Evolutionary conservation across 2,888 invertebrate species (phyloP).

Genomic region (Eupithecia tripunctaria): DNA sequence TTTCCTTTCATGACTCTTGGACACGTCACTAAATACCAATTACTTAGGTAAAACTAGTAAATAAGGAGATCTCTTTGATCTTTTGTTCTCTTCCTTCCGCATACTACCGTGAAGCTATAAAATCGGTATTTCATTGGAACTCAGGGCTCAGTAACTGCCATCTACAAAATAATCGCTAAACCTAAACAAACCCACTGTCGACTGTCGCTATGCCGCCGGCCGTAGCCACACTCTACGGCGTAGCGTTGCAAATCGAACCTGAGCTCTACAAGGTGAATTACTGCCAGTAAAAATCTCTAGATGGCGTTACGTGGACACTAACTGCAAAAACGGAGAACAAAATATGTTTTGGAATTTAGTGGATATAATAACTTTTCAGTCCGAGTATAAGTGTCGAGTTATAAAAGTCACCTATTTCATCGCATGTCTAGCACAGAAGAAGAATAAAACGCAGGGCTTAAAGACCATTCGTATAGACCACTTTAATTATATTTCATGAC

Average conservation of each 20-base stretch:
- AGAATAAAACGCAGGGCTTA: neutral
- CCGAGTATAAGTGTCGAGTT: neutral
- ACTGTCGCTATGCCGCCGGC: neutral
- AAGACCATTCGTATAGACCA: neutral
- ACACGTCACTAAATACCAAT: too few species aligned
- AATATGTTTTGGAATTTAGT: neutral
- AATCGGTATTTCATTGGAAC: neutral
- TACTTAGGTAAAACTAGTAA: too few species aligned
- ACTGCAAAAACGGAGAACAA: neutral
- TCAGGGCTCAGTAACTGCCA: neutral
- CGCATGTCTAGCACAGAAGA: neutral
- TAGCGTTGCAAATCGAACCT: neutral
- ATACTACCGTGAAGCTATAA: too few species aligned
- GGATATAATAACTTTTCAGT: neutral
- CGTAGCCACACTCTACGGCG: neutral
- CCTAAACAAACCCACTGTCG: neutral
- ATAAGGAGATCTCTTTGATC: too few species aligned
- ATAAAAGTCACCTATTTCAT: neutral
- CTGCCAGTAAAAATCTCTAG: neutral
- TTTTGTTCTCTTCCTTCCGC: too few species aligned
- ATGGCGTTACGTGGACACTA: neutral
- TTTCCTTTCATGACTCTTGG: too few species aligned
- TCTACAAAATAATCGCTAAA: neutral
- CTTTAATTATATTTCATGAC: neutral
- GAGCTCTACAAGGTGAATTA: neutral